phyloP scores from a whole-genome alignment of 2,797 vertebrate genomes.

The Anableps anableps region DNA sequence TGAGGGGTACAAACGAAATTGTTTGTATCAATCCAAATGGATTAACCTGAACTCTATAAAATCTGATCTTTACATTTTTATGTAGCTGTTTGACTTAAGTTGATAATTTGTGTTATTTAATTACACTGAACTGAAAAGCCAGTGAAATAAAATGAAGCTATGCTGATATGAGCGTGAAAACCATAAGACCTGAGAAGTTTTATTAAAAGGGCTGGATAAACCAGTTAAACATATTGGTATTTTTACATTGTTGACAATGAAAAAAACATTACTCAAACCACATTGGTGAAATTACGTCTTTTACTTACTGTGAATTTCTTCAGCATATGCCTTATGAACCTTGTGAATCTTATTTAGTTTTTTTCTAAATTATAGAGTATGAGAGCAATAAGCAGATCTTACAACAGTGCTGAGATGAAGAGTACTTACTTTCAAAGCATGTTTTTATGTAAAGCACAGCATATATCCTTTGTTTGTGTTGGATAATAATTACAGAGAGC shows the following conservation, averaged over 20 bases:
- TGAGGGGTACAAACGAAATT: too few relatives aligned
- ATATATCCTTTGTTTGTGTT: conserved; percentile 38
- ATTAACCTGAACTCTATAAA: too few relatives aligned
- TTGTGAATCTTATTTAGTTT: conserved; percentile 3
- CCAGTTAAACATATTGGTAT: not conserved
- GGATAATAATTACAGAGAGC: conserved; percentile 45
- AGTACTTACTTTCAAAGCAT: conserved; percentile 16
- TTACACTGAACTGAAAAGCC: not conserved
- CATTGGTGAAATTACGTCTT: conserved; percentile 18
- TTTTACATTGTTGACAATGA: conserved; percentile 8
- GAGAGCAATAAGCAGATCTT: conserved; percentile 42
- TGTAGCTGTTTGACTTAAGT: not conserved
- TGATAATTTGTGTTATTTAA: not conserved
- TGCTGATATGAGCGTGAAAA: not conserved
- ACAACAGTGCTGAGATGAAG: conserved; percentile 3
- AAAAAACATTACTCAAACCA: conserved; percentile 6
- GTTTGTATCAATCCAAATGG: too few relatives aligned
- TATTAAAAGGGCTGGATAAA: not conserved
- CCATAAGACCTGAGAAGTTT: not conserved
- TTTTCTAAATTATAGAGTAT: conserved; percentile 35
- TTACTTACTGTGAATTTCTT: conserved; percentile 40
- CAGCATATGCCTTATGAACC: conserved; percentile 26
- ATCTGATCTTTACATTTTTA: too few relatives aligned
- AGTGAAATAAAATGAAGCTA: not conserved
- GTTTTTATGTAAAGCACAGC: conserved; percentile 18